These are phyloP conservation scores for Pygmarrhopalites habei DNA, from an alignment of 1,140 invertebrate species.

Conservation along the genomic window DNA sequence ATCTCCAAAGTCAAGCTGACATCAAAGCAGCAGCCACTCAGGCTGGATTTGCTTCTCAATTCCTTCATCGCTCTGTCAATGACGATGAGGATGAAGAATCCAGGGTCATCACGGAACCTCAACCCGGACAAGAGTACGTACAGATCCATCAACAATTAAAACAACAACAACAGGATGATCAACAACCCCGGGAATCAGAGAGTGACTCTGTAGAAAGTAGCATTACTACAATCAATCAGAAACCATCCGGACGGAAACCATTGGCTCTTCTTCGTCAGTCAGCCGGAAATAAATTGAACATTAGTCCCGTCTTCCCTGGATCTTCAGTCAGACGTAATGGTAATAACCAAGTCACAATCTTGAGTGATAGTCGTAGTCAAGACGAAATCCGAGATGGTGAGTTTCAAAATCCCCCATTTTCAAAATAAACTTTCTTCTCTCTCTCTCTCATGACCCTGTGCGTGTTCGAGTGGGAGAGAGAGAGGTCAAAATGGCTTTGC, in stretches of 20 bases:
- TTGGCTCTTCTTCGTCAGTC: slow-evolving; percentile 29
- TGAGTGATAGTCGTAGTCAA: background rate
- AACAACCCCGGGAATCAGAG: slow-evolving; percentile 11
- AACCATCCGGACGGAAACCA: slow-evolving; percentile 21
- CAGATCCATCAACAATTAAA: slow-evolving; percentile 18
- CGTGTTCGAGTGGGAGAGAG: no score
- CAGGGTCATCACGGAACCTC: slow-evolving; percentile 20
- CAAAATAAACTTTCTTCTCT: no score
- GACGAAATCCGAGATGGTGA: background rate
- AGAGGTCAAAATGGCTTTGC: no score
- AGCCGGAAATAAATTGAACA: slow-evolving; percentile 28
- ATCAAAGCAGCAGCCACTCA: background rate
- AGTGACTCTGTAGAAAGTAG: slow-evolving; percentile 7
- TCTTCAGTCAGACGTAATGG: background rate
- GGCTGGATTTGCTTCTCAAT: background rate
- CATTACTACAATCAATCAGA: slow-evolving; percentile 29
- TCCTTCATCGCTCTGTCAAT: slow-evolving; percentile 18
- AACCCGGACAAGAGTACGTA: slow-evolving; percentile 33
- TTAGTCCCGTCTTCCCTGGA: slow-evolving; percentile 29
- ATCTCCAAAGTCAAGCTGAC: background rate
- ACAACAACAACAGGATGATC: slow-evolving; percentile 27
- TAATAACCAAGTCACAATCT: slow-evolving; percentile 8
- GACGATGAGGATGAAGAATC: slow-evolving; percentile 13
- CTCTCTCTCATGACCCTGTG: no score
- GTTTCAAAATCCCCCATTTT: no score